Base-by-base conservation (phyloP, 2,113 vertebrate genomes). In the Datnioides undecimradiatus region DNA sequence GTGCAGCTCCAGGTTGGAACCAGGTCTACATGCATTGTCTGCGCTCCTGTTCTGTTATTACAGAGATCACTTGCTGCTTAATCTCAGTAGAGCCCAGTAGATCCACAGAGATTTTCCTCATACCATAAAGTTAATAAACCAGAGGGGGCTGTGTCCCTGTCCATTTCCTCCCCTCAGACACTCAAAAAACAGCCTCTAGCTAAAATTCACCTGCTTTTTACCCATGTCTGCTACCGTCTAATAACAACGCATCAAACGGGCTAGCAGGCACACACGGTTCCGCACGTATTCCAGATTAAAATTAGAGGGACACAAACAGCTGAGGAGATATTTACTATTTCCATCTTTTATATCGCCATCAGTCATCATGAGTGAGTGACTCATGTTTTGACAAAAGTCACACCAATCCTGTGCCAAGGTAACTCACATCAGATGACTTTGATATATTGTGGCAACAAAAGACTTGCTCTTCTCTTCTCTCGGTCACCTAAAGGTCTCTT, bases 111-210 rank as follows among this genome's bases (percentile, higher is more conserved):
- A 90, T 85, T 82, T 67, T 81, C 45, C 86, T 86, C 86, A 92
- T 92, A 74, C 84, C 88, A 77, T 46, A 64, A 92, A 88, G 66
- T 73, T 85, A 91, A 89, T 91, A 87, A 91, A 89, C 57, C 80
- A 78, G 14, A 83, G 31, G 0, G 1, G 45, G 51, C 13, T 34
- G 77, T 66, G 78, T 72, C 10, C 11, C 80, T 49, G 72, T 86
- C 34, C 60, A 14, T 79, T 62, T 88, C 73, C 4, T 78, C 19
- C 6, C 75, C 0, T 17, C 58, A 55, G 60, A 49, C 74, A 62
- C 23, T 11, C 13, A 63, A 64, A 43, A 29, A 73, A 58, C 34
- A 16, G 45, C 72, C 73, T 59, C n/a, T 8, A 57, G 65, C 51
- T 17, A 45, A 11, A 14, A 11, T 48, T 3, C 4, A 23, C 25